Evolutionary conservation across 2,888 invertebrate species (phyloP), one percentile per base, ranked within the genome.

Genomic region (Epinotia bilunana): DNA sequence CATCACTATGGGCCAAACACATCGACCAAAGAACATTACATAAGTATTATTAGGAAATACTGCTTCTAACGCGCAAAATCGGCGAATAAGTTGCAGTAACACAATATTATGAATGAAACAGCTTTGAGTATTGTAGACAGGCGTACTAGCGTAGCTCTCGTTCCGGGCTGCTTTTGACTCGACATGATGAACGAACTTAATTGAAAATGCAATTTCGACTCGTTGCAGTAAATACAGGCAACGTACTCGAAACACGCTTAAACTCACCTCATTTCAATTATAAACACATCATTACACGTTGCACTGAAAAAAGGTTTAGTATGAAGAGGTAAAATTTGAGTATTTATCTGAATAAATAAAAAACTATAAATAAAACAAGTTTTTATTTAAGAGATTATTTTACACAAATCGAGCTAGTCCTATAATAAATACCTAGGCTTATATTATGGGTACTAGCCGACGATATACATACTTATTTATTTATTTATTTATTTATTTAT

Each of bases 141-240:
- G n/a, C 57, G n/a, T 18, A 3, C 55, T 16, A 58, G 43, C 43
- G 4, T n/a, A 43, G 43, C 9, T 18, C 53, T 6, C 20, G 33
- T 55, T 18, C 7, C 28, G 57, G 49, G 16, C 18, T 46, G 57
- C 62, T 74, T 53, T 46, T 61, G 61, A 68, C 49, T 57, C 58
- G 57, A 11, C 28, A 69, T 64, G 69, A 74, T 39, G 64, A 60
- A 64, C 74, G 64, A 33, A 58, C 69, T 74, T 69, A 74, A 64
- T 70, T 70, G 74, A 74, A 74, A 64, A 74, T 64, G 70, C 64
- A 63, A 70, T 74, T 70, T 53, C 74, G 57, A 64, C 57, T 18
- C 46, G 63, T 18, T 13, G 60, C 60, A 58, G 23, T 61, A 33
- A 63, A 63, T 18, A 57, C 28, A 4, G 6, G 43, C 12, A 39